Percentiles rank a stretch among this genome's conserved stretches.
Evolutionary conservation across 2,888 invertebrate genomes (phyloP).

Genomic region (Amiota communis): DNA sequence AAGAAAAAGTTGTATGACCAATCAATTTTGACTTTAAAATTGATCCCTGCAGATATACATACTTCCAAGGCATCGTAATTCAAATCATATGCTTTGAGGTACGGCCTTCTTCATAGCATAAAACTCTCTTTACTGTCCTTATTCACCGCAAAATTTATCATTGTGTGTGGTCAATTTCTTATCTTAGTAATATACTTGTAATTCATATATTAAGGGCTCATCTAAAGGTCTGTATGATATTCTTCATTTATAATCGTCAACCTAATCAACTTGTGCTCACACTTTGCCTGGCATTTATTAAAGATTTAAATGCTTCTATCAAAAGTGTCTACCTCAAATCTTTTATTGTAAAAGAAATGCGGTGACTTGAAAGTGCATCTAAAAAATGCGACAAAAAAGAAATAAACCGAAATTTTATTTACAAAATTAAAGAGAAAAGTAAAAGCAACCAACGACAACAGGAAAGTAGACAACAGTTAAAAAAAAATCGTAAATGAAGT

Average conservation of each 20-base stretch:
- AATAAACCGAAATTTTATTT: background rate
- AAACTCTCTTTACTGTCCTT: too few species aligned
- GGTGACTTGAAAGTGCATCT: constrained; percentile 7
- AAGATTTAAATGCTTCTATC: too few species aligned
- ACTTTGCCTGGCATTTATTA: too few species aligned
- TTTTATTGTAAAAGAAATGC: background rate
- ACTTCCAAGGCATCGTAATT: too few species aligned
- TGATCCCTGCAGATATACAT: too few species aligned
- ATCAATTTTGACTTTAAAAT: too few species aligned
- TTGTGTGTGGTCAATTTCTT: constrained; percentile 28
- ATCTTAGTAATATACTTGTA: background rate
- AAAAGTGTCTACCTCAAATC: background rate
- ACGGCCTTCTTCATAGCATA: too few species aligned
- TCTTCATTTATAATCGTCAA: background rate
- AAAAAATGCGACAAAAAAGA: constrained; percentile 14
- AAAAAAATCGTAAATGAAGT: constrained; percentile 28
- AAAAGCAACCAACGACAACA: constrained; percentile 16
- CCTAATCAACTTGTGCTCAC: background rate
- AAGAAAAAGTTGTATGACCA: too few species aligned
- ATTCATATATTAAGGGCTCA: background rate
- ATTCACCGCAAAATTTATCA: background rate
- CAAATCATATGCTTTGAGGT: too few species aligned
- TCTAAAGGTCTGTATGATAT: background rate
- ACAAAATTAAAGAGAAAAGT: constrained; percentile 10
- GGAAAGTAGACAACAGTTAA: constrained; percentile 18